Conservation (phyloP, 2,797 vertebrate genomes). For the Coregonus suidteri region DNA sequence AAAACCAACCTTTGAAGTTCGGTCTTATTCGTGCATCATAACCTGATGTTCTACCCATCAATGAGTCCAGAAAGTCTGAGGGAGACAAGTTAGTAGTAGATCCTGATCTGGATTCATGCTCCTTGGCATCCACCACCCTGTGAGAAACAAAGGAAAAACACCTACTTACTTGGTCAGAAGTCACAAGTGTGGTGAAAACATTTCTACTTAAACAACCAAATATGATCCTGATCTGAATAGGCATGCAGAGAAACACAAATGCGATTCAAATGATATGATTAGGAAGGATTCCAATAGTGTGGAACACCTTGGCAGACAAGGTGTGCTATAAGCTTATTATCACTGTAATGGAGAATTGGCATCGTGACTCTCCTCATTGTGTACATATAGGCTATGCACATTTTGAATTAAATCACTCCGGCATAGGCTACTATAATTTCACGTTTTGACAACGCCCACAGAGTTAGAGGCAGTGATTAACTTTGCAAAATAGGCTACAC, state of each 20-base stretch:
- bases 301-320: neutral
- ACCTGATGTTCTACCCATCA: slow-evolving; percentile 97
- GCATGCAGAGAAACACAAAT: neutral
- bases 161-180: neutral
- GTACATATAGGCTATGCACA: neutral
- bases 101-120: slow-evolving; percentile 88
- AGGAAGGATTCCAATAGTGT: neutral
- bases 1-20: slow-evolving; percentile 95
- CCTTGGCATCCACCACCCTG: slow-evolving; percentile 91
- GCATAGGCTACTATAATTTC: neutral
- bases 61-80: slow-evolving; percentile 98
- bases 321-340: neutral
- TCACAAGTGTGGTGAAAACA: neutral
- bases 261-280: neutral
- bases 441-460: slow-evolving; percentile 9
- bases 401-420: neutral
- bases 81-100: slow-evolving; percentile 91
- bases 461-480: neutral
- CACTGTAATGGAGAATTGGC: neutral
- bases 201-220: neutral
- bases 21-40: slow-evolving; percentile 98
- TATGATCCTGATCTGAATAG: neutral
- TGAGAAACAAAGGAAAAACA: slow-evolving; percentile 42
- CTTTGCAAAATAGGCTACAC: neutral
- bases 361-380: neutral